phyloP scores from a whole-genome alignment of 2,797 vertebrate genomes.

The Pogoniulus pusillus region DNA sequence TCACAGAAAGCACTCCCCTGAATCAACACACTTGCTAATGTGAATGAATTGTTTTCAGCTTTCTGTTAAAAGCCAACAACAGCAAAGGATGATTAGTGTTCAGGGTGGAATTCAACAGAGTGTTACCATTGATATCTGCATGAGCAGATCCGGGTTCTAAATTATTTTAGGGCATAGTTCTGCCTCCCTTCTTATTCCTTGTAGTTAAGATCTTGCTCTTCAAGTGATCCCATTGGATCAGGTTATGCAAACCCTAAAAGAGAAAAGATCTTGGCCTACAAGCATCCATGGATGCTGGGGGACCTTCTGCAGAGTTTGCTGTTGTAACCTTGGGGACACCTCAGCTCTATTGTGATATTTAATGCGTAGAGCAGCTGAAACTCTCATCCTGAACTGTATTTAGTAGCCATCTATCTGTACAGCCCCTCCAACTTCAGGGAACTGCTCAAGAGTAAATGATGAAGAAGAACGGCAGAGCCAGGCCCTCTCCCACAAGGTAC shows the following conservation, averaged over 20 bases:
- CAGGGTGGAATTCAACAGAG: not conserved
- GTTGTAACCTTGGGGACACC: not conserved
- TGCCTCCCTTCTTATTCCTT: not conserved
- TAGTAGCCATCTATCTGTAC: not conserved
- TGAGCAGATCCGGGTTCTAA: not conserved
- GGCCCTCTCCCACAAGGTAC: not conserved
- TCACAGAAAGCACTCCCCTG: not conserved
- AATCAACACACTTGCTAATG: not conserved
- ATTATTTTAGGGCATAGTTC: not conserved
- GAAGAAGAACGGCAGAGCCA: not conserved
- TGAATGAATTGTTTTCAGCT: not conserved
- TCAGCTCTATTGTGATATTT: not conserved
- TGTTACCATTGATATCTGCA: not conserved
- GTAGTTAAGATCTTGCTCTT: not conserved
- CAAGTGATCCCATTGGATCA: not conserved
- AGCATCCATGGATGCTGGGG: not conserved
- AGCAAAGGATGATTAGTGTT: not conserved
- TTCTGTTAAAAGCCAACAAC: not conserved
- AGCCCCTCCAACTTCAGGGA: not conserved
- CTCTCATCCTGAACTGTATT: not conserved
- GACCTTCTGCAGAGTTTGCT: not conserved
- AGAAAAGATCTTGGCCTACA: not conserved
- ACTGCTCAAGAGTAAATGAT: not conserved
- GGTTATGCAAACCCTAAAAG: not conserved
- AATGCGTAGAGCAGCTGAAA: not conserved